Conservation (phyloP, 2,888 invertebrate species). For the Agrenia bidenticulata region DNA sequence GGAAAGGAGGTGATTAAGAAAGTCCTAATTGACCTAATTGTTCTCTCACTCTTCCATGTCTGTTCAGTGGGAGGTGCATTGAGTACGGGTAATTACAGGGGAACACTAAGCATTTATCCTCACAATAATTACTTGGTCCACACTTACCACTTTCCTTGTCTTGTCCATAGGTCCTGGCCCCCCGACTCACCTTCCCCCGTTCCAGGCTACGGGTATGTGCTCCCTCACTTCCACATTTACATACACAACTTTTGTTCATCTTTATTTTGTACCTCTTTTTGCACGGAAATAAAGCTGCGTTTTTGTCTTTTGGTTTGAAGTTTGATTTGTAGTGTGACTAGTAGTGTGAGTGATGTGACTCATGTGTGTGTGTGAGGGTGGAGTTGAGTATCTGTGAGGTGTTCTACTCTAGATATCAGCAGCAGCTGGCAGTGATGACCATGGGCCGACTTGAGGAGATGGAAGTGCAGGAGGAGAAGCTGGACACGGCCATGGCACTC, state of each 20-base stretch:
- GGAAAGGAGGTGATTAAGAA: no score
- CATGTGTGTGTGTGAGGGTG: no score
- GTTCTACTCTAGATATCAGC: constrained; percentile 85
- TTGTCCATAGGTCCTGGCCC: constrained; percentile 50
- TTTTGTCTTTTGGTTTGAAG: constrained; percentile 6
- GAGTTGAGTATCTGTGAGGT: no score
- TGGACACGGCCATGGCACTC: constrained; percentile 89
- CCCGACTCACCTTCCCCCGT: constrained; percentile 53
- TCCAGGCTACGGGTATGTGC: constrained; percentile 41
- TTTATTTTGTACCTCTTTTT: constrained; percentile 11
- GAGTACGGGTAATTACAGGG: constrained; percentile 47
- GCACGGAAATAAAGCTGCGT: background rate
- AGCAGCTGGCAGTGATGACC: constrained; percentile 97
- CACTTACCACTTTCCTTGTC: no score
- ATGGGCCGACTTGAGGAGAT: constrained; percentile 94
- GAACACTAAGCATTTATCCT: no score
- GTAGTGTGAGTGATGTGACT: no score
- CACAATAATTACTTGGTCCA: no score
- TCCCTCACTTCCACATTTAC: constrained; percentile 12
- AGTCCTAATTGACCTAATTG: no score
- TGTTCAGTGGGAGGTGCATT: constrained; percentile 51
- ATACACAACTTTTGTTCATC: background rate
- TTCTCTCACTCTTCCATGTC: background rate
- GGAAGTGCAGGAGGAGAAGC: constrained; percentile 70
- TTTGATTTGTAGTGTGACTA: constrained; percentile 1